These are phyloP conservation scores for Cerceris ruficornis DNA, from an alignment of 2,888 invertebrate genomes.

Conservation along the genomic window DNA sequence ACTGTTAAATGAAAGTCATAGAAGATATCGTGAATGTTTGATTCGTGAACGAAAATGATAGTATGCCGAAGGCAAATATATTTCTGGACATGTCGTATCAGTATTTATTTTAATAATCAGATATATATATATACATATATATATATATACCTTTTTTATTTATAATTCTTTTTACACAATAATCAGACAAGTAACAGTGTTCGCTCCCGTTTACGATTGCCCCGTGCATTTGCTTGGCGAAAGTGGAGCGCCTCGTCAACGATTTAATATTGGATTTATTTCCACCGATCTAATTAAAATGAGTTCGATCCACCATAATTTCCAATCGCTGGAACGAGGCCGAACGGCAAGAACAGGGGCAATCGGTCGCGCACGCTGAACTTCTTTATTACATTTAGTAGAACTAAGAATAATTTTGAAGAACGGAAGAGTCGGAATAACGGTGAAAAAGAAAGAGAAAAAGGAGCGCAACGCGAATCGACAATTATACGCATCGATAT, in stretches of 20 bases:
- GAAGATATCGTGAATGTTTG: too few species aligned
- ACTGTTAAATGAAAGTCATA: too few species aligned
- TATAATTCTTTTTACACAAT: slow-evolving; percentile 79
- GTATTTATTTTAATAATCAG: background rate
- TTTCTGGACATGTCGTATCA: too few species aligned
- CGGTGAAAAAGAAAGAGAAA: slow-evolving; percentile 2
- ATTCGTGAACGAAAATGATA: too few species aligned
- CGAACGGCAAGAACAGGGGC: slow-evolving; percentile 40
- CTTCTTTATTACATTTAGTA: slow-evolving; percentile 56
- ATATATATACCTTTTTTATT: slow-evolving; percentile 68
- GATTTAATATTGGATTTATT: slow-evolving; percentile 9
- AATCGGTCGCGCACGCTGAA: slow-evolving; percentile 59
- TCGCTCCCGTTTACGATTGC: slow-evolving; percentile 63
- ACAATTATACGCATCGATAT: background rate
- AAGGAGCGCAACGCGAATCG: background rate
- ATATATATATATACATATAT: slow-evolving; percentile 5
- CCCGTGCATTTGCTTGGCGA: slow-evolving; percentile 49
- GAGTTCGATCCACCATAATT: background rate
- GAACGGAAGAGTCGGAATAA: slow-evolving; percentile 15
- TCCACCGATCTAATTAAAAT: slow-evolving; percentile 3
- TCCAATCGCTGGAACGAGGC: background rate
- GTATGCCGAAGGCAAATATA: too few species aligned
- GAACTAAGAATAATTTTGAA: slow-evolving; percentile 18
- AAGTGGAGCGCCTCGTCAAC: slow-evolving; percentile 12
- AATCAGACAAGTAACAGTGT: slow-evolving; percentile 79